Evolutionary conservation across 1,140 invertebrate genomes (phyloP).

Genomic region (Pantala flavescens): DNA sequence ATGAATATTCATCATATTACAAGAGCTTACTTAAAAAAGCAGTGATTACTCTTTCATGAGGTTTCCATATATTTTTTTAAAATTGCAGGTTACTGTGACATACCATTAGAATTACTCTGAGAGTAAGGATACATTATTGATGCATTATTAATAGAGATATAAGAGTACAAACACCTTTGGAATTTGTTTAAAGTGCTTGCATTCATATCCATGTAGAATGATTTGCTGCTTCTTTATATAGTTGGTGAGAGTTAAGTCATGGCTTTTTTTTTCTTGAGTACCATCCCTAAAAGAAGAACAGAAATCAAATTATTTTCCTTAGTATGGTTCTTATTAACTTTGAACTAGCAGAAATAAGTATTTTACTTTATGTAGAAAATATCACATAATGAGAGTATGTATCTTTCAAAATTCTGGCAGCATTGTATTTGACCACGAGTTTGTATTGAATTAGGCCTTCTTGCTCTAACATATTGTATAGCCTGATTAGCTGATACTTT

Average conservation of each 20-base stretch:
- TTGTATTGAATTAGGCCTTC: slow-evolving; percentile 68
- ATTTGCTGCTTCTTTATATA: slow-evolving; percentile 63
- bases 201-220: slow-evolving; percentile 68
- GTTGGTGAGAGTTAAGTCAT: slow-evolving; percentile 53
- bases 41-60: too few species aligned
- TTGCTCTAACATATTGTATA: slow-evolving; percentile 68
- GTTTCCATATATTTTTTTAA: too few species aligned
- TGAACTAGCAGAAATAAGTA: too few species aligned
- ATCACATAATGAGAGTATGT: slow-evolving; percentile 65
- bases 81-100: too few species aligned
- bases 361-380: slow-evolving; percentile 58
- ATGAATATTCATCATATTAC: too few species aligned
- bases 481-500: slow-evolving; percentile 66
- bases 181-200: slow-evolving; percentile 61
- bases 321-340: too few species aligned
- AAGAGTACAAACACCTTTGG: slow-evolving; percentile 54
- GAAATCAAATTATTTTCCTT: background rate
- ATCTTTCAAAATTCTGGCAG: slow-evolving; percentile 72
- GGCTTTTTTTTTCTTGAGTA: slow-evolving; percentile 41
- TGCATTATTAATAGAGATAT: too few species aligned
- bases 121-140: too few species aligned
- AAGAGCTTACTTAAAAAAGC: too few species aligned
- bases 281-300: slow-evolving; percentile 29
- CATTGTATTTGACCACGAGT: slow-evolving; percentile 69
- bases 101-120: too few species aligned